A percentile compares a stretch with the other conserved stretches of the same genome.
Evolutionary conservation across 1,140 invertebrate genomes (phyloP).

Genomic region (Elysia chlorotica): DNA sequence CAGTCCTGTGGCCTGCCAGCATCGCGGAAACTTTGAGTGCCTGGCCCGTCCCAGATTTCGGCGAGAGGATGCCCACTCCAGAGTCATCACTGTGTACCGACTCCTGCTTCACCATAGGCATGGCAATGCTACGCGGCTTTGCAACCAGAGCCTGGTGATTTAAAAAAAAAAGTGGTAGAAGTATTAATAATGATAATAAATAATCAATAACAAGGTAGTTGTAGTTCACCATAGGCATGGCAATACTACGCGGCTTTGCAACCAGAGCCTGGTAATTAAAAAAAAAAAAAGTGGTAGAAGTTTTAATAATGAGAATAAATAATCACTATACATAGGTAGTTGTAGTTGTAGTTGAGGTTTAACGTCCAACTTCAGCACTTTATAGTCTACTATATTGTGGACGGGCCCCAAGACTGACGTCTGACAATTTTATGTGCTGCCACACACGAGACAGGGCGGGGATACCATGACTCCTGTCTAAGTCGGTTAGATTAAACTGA

Average conservation of each 20-base stretch:
- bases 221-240: constrained; percentile 20
- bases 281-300: background rate
- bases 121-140: constrained; percentile 27
- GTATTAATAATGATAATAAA: background rate
- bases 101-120: constrained; percentile 40
- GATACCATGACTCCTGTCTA: no score
- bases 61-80: constrained; percentile 40
- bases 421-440: no score
- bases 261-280: constrained; percentile 1
- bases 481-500: no score
- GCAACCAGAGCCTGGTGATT: constrained; percentile 2
- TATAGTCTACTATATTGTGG: no score
- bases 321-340: background rate
- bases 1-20: no score
- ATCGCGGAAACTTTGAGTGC: no score
- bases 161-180: background rate
- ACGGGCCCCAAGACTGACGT: no score
- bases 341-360: no score
- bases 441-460: no score
- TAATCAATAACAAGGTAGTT: background rate
- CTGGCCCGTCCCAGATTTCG: no score
- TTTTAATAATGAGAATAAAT: background rate
- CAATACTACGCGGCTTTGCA: constrained; percentile 25
- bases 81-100: constrained; percentile 46
- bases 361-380: no score